These are phyloP conservation scores for Acanthurus lineatus DNA, from an alignment of 2,797 vertebrate species.

Conservation along the genomic window DNA sequence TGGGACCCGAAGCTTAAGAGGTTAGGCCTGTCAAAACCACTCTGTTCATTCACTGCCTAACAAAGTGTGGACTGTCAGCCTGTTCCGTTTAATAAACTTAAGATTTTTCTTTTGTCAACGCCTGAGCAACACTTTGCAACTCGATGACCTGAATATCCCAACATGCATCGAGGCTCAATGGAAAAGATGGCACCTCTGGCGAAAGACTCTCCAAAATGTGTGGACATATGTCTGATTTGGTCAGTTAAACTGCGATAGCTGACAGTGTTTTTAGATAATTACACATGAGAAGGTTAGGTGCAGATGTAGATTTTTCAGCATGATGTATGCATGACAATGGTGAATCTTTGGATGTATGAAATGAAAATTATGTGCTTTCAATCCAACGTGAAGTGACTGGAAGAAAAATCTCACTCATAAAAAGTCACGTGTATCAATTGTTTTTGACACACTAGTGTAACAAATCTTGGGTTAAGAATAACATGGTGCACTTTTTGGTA, in stretches of 20 bases:
- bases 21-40: conserved; percentile 98
- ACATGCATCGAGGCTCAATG: conserved; percentile 63
- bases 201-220: conserved; percentile 52
- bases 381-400: not conserved
- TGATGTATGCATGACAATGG: not conserved
- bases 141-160: conserved; percentile 82
- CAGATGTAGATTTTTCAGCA: conserved; percentile 14
- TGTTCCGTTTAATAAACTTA: conserved; percentile 93
- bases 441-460: not conserved
- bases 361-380: not conserved
- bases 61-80: conserved; percentile 92
- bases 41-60: conserved; percentile 97
- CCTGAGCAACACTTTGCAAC: conserved; percentile 81
- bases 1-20: conserved; percentile 96
- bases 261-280: conserved; percentile 41
- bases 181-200: conserved; percentile 67
- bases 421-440: not conserved
- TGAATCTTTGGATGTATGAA: conserved; percentile 8
- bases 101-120: conserved; percentile 85
- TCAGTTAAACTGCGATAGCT: conserved; percentile 26
- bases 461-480: not conserved
- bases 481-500: not conserved
- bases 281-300: conserved; percentile 22
- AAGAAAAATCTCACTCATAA: not conserved
- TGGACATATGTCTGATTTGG: conserved; percentile 41